A percentile compares a stretch with the other conserved stretches of the same genome.
Conservation (phyloP, 30 jellyfish, hydroid and myxozoan genomes). For the Morbakka virulenta region DNA sequence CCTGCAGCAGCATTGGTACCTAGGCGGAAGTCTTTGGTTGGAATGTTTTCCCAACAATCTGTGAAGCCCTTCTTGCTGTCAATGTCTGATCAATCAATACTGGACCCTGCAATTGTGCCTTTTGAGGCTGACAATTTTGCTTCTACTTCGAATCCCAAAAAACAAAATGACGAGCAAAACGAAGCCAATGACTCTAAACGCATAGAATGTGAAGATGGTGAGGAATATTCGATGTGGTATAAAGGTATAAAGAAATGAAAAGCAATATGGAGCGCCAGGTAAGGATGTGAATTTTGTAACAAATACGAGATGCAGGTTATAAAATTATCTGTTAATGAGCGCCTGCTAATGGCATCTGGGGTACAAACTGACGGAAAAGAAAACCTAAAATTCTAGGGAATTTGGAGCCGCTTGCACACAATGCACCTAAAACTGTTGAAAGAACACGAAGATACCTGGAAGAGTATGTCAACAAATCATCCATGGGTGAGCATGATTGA, state of each 20-base stretch:
- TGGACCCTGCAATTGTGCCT: not conserved
- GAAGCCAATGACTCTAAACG: slow-evolving; percentile 1
- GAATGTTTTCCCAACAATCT: slow-evolving; percentile 39
- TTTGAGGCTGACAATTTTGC: slow-evolving; percentile 4
- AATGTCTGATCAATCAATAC: not conserved
- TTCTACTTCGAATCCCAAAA: not conserved
- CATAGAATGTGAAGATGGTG: not conserved
- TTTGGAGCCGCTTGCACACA: too few species aligned
- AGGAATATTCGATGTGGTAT: slow-evolving; percentile 6
- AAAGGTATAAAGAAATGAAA: not conserved
- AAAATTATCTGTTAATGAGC: slow-evolving; percentile 17
- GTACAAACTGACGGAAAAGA: slow-evolving; percentile 14
- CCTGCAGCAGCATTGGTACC: slow-evolving; percentile 44
- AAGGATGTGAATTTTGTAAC: slow-evolving; percentile 15
- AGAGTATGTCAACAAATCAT: slow-evolving; percentile 22
- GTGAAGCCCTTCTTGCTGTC: slow-evolving; percentile 14
- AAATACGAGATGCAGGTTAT: slow-evolving; percentile 17
- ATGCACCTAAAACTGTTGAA: not conserved
- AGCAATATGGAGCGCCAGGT: not conserved
- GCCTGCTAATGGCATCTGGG: slow-evolving; percentile 32
- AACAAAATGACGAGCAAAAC: not conserved
- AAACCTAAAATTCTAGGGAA: too few species aligned
- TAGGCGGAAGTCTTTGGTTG: slow-evolving; percentile 42
- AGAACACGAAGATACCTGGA: slow-evolving; percentile 13
- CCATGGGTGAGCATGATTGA: slow-evolving; percentile 22